Conservation (phyloP, 1,140 invertebrate genomes). For the Aphis craccivora region DNA sequence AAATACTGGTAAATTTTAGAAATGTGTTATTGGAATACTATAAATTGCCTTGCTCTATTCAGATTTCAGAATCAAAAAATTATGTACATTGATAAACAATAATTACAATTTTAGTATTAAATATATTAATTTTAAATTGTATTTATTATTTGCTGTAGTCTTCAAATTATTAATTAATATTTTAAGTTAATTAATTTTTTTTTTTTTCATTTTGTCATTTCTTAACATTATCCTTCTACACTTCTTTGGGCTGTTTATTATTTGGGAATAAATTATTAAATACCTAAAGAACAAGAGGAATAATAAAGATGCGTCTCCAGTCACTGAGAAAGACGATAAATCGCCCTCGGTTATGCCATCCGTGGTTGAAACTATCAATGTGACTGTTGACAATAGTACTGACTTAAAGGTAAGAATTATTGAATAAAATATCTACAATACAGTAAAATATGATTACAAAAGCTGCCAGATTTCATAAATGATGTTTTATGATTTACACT, state of each 20-base stretch:
- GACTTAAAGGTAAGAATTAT: constrained; percentile 42
- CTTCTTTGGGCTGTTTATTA: constrained; percentile 53
- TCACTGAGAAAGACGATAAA: constrained; percentile 49
- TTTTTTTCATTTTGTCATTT: constrained; percentile 67
- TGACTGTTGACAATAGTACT: constrained; percentile 49
- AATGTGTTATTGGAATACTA: background rate
- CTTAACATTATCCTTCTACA: constrained; percentile 15
- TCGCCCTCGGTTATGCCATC: background rate
- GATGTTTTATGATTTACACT: background rate
- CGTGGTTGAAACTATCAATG: constrained; percentile 39
- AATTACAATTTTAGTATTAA: background rate
- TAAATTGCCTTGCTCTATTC: background rate
- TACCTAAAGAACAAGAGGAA: constrained; percentile 55
- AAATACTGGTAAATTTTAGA: background rate
- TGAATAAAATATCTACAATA: constrained; percentile 5
- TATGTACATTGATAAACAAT: background rate
- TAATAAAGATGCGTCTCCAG: constrained; percentile 50
- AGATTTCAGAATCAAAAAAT: background rate
- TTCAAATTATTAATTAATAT: constrained; percentile 25
- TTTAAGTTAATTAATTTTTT: constrained; percentile 60
- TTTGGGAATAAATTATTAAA: constrained; percentile 55
- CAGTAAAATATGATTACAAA: background rate
- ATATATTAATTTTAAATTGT: background rate
- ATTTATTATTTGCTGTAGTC: background rate
- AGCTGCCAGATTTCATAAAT: background rate